A percentile compares a stretch with the other conserved stretches of the same genome.
Evolutionary conservation across 2,797 vertebrate genomes (phyloP).

Genomic region (Falco biarmicus): DNA sequence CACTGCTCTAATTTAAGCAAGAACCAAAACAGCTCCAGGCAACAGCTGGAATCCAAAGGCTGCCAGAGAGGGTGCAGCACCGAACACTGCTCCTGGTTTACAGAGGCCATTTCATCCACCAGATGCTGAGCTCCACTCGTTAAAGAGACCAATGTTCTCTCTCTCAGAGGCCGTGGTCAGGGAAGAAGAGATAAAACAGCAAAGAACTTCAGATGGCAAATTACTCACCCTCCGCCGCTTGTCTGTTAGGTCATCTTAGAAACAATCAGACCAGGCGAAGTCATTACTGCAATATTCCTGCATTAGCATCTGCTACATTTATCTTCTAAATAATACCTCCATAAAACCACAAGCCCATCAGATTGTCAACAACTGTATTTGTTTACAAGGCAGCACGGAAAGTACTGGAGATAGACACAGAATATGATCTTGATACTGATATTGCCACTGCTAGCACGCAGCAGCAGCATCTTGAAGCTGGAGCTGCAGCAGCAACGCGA

Average conservation of each 20-base stretch:
- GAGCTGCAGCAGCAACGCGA: not conserved
- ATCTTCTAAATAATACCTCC: conserved; percentile 3
- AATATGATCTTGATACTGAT: not conserved
- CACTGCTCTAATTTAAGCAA: conserved; percentile 13
- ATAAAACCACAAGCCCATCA: conserved; percentile 11
- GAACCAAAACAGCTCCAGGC: conserved; percentile 37
- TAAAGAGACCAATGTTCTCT: not conserved
- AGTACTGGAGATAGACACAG: not conserved
- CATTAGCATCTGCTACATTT: conserved; percentile 25
- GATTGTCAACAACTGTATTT: not conserved
- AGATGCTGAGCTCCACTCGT: not conserved
- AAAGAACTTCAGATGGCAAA: conserved; percentile 38
- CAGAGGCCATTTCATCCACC: not conserved
- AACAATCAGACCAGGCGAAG: conserved; percentile 39
- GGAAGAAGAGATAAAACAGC: conserved; percentile 15
- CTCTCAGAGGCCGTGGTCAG: not conserved
- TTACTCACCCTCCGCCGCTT: not conserved
- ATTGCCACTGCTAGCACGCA: not conserved
- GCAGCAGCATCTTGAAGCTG: not conserved
- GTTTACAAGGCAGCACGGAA: not conserved
- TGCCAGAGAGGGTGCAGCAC: not conserved
- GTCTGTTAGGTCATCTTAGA: conserved; percentile 12
- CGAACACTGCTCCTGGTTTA: not conserved
- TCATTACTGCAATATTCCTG: conserved; percentile 22
- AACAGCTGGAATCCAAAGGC: conserved; percentile 1